Conservation (phyloP, 2,113 vertebrate species). For the Thinocorus orbignyianus region DNA sequence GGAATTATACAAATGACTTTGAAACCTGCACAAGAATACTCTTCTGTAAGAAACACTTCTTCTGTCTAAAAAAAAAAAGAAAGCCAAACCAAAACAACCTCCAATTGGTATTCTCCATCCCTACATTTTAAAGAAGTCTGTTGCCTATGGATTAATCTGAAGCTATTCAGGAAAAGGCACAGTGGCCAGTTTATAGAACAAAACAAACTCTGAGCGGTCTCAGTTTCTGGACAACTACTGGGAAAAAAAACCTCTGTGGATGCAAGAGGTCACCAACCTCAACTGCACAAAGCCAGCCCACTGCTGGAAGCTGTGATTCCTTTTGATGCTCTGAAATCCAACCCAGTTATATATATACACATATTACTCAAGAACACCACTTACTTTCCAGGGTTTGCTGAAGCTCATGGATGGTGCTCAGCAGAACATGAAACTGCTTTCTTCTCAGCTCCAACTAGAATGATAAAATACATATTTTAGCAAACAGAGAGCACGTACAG, state of each 20-base stretch:
- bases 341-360: not conserved
- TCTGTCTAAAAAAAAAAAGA: not conserved
- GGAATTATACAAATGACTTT: not conserved
- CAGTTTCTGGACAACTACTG: not conserved
- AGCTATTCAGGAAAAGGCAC: not conserved
- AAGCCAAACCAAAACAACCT: not conserved
- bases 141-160: not conserved
- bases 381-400: constrained; percentile 98
- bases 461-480: not conserved
- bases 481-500: not conserved
- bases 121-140: not conserved
- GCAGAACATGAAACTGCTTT: constrained; percentile 97
- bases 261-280: not conserved
- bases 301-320: not conserved
- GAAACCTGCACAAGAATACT: not conserved
- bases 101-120: not conserved
- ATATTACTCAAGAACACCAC: constrained; percentile 45
- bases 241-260: not conserved
- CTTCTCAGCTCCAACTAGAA: constrained; percentile 92
- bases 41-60: not conserved
- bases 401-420: constrained; percentile 97
- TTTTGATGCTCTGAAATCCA: not conserved
- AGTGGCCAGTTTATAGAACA: not conserved
- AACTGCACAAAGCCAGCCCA: not conserved
- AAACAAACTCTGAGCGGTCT: not conserved